Evolutionary conservation across 2,113 vertebrate species (phyloP), one percentile per base, ranked within the genome.

Genomic region (Ellobius talpinus): DNA sequence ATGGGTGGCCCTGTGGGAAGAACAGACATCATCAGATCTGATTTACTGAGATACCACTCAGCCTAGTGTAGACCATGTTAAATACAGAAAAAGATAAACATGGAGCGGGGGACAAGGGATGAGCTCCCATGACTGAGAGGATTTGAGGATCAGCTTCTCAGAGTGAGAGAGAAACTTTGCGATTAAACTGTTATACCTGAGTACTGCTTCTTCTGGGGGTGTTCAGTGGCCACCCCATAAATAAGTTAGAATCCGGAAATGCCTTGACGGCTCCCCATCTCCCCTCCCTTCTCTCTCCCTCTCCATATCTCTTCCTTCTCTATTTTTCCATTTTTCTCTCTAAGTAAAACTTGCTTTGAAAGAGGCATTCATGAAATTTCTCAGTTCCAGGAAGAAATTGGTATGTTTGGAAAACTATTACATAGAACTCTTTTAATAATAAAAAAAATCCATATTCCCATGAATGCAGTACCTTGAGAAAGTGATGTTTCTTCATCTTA

Each of bases 1-100:
- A 39, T 26, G 14, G 31, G 70, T 63, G 36, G 19, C 45, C 17
- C 36, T 87, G 31, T 65, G n/a, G n/a, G 33, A 42, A 85, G 68
- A 19, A 45, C 11, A 66, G 66, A 93, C 70, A 58, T 11, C 72
- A 74, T 1, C 24, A 31, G 31, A 16, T 19, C 76, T 9, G n/a
- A 65, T n/a, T 33, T 86, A 61, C 10, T 72, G 33, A 68, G 58
- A 14, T 5, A 74, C 33, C 23, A 31, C 94, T 93, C 33, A 91
- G 42, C 52, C 73, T 73, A 63, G 61, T 5, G 9, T 50, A 88
- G 81, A 93, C 42, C 86, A 61, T 85, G 11, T 79, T 42, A 84
- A 94, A 73, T 82, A 72, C 21, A 84, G 47, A 94, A 90, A 84
- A 33, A 19, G n/a, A 81, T 91, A 78, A 91, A 95, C 92, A 84